Conservation (phyloP, 2,113 vertebrate genomes). For the Chaenogobius annularis region DNA sequence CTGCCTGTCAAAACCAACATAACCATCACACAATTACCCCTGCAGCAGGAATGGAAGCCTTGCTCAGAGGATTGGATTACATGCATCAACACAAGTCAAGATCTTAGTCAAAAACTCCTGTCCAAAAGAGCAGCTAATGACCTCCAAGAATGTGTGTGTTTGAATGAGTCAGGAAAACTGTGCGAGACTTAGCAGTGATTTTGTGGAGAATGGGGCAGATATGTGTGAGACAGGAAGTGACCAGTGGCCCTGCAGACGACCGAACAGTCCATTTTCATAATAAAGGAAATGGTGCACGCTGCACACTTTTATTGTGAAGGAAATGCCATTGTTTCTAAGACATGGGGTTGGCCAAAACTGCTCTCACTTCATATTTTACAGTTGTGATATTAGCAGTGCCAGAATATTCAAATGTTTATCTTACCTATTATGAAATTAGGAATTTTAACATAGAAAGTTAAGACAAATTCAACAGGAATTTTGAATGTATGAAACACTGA, state of each 20-base stretch:
- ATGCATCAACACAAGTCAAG: slow-evolving; percentile 30
- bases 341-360: slow-evolving; percentile 9
- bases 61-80: slow-evolving; percentile 42
- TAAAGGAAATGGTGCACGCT: slow-evolving; percentile 55
- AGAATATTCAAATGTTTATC: not conserved
- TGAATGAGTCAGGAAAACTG: not conserved
- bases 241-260: slow-evolving; percentile 30
- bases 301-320: slow-evolving; percentile 59
- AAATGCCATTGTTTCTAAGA: slow-evolving; percentile 56
- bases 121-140: slow-evolving; percentile 25
- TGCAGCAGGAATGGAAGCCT: slow-evolving; percentile 26
- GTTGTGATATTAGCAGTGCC: not conserved
- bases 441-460: too few species aligned
- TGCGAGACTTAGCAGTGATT: slow-evolving; percentile 7
- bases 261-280: slow-evolving; percentile 43
- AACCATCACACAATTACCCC: slow-evolving; percentile 36
- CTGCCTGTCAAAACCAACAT: slow-evolving; percentile 46
- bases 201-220: slow-evolving; percentile 40
- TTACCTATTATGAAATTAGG: not conserved
- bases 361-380: slow-evolving; percentile 6
- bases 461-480: too few species aligned
- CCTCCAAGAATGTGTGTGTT: slow-evolving; percentile 2
- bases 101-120: slow-evolving; percentile 33
- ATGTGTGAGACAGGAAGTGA: slow-evolving; percentile 58
- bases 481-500: too few species aligned